A percentile compares a stretch with the other conserved stretches of the same genome.
These are phyloP conservation scores for Clanis bilineata DNA, from an alignment of 2,888 invertebrate species.

Conservation along the genomic window DNA sequence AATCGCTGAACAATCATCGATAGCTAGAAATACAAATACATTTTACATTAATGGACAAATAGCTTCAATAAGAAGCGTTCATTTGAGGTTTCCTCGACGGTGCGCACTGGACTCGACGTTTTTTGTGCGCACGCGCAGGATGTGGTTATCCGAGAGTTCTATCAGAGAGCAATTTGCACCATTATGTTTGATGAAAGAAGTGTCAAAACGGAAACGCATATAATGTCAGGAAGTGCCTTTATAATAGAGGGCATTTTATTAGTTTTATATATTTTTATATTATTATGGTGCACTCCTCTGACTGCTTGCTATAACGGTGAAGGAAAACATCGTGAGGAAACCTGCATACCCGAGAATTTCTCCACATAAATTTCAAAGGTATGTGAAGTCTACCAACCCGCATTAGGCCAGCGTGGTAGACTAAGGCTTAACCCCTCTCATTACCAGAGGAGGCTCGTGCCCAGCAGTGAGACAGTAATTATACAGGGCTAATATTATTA, in stretches of 20 bases:
- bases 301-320: too few species aligned
- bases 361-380: too few species aligned
- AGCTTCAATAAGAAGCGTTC: constrained; percentile 53
- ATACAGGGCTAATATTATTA: too few species aligned
- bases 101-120: constrained; percentile 49
- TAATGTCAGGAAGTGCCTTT: not conserved
- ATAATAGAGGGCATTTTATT: not conserved
- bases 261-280: too few species aligned
- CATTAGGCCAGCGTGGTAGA: too few species aligned
- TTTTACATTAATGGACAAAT: constrained; percentile 53
- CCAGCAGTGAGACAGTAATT: too few species aligned
- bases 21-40: constrained; percentile 57
- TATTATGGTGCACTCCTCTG: too few species aligned
- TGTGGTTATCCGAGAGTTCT: constrained; percentile 41
- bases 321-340: too few species aligned
- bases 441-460: too few species aligned
- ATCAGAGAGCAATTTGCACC: constrained; percentile 1
- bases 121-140: constrained; percentile 72
- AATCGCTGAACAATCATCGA: constrained; percentile 41
- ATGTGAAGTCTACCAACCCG: too few species aligned
- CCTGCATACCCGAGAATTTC: too few species aligned
- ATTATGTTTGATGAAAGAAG: constrained; percentile 7
- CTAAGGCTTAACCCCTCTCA: too few species aligned
- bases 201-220: constrained; percentile 3
- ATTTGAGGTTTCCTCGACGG: constrained; percentile 61